phyloP scores from a whole-genome alignment of 2,797 vertebrate species.

The Halcyon badia region DNA sequence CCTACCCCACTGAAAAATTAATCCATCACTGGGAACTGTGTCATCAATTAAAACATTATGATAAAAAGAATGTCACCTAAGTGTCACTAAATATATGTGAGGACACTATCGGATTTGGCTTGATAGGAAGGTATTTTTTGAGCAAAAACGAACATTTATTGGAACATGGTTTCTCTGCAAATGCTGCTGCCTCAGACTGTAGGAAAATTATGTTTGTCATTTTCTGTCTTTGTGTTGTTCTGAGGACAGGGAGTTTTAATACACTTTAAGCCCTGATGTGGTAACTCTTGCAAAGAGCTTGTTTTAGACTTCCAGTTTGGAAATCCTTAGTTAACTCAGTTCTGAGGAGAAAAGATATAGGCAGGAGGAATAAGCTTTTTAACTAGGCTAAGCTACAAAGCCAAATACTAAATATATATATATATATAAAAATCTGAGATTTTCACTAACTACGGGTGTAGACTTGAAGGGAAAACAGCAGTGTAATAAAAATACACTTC shows the following conservation, averaged over 20 bases:
- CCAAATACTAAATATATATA: background rate
- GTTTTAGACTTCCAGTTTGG: background rate
- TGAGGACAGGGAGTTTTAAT: background rate
- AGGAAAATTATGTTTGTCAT: rapidly evolving
- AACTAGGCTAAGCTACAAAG: slow-evolving; percentile 3
- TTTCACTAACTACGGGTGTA: background rate
- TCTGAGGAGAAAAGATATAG: background rate
- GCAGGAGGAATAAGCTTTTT: slow-evolving; percentile 16
- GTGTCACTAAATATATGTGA: background rate
- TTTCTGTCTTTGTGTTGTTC: background rate
- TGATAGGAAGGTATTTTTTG: background rate
- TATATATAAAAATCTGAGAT: slow-evolving; percentile 6
- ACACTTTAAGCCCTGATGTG: background rate
- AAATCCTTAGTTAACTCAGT: background rate
- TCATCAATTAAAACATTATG: background rate
- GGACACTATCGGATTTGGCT: background rate
- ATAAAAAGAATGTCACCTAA: background rate
- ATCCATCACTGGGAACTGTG: background rate
- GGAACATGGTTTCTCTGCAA: background rate
- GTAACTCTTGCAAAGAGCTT: background rate
- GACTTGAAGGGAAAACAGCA: background rate
- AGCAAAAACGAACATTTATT: background rate
- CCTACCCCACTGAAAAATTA: background rate
- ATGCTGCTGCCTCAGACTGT: background rate
- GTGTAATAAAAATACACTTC: background rate